phyloP scores from a whole-genome alignment of 1,140 invertebrate species.

The Kradibia gibbosae region DNA sequence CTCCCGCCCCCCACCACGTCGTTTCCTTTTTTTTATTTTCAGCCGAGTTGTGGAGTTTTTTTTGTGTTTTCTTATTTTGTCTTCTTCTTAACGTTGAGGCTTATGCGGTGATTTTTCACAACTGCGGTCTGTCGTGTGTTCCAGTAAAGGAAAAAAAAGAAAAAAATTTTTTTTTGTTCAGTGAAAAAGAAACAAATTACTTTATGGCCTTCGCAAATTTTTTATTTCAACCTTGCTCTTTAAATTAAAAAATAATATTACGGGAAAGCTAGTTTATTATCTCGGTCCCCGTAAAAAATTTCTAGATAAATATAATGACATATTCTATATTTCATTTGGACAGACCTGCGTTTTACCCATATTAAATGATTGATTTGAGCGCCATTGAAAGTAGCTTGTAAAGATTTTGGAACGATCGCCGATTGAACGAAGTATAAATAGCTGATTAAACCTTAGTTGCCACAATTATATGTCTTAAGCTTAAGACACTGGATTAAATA shows the following conservation, averaged over 20 bases:
- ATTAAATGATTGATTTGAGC: not conserved
- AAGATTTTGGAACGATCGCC: not conserved
- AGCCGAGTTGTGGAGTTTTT: not conserved
- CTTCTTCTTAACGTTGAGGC: conserved; percentile 7
- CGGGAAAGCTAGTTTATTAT: not conserved
- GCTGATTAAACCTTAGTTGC: not conserved
- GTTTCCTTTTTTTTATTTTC: conserved; percentile 19
- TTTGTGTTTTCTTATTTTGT: conserved; percentile 6
- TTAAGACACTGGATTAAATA: no score
- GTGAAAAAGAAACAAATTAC: not conserved
- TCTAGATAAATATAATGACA: not conserved
- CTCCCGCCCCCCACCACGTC: not conserved
- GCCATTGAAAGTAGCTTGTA: not conserved
- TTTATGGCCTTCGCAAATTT: not conserved
- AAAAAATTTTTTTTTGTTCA: not conserved
- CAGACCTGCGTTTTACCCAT: not conserved
- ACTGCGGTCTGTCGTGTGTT: not conserved
- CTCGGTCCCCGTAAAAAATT: conserved; percentile 11
- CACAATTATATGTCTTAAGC: no score
- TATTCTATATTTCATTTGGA: not conserved
- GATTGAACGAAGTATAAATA: conserved; percentile 8
- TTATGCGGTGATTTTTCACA: conserved; percentile 17
- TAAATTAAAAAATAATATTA: conserved; percentile 33
- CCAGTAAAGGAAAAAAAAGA: not conserved
- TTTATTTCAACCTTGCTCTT: conserved; percentile 5